Percentiles rank a stretch among this genome's conserved stretches.
Evolutionary conservation across 2,113 vertebrate species (phyloP).

Genomic region (Pardalotus punctatus): DNA sequence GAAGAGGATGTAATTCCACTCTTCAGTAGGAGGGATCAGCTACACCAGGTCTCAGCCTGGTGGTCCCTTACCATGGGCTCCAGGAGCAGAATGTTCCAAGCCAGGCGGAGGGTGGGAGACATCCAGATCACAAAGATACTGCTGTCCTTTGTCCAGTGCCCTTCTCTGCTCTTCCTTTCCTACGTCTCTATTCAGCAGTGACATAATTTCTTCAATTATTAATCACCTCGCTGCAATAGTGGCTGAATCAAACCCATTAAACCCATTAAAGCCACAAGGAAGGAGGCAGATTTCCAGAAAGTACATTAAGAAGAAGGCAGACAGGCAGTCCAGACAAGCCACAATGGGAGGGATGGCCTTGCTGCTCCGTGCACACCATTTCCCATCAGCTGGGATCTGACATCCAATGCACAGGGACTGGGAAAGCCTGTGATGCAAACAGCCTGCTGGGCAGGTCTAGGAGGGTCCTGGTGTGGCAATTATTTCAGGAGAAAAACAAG

Average conservation of each 20-base stretch:
- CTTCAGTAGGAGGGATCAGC: background rate
- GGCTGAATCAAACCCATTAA: constrained; percentile 34
- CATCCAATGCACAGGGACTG: background rate
- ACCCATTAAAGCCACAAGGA: background rate
- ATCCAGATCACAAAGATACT: background rate
- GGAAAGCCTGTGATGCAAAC: background rate
- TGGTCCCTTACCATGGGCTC: background rate
- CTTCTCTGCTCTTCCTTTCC: background rate
- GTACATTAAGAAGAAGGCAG: background rate
- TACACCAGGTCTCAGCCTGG: background rate
- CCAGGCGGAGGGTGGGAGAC: background rate
- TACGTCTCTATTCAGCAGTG: background rate
- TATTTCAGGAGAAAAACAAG: background rate
- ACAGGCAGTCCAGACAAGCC: background rate
- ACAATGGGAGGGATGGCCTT: background rate
- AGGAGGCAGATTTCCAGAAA: constrained; percentile 43
- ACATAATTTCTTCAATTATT: constrained; percentile 54
- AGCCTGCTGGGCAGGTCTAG: background rate
- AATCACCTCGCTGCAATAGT: background rate
- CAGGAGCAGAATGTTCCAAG: background rate
- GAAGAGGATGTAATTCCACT: background rate
- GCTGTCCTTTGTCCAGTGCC: background rate
- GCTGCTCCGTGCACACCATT: background rate
- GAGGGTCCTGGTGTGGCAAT: background rate
- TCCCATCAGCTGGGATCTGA: background rate